phyloP scores from a whole-genome alignment of 1,140 invertebrate species.

The Drosophila nikananu region DNA sequence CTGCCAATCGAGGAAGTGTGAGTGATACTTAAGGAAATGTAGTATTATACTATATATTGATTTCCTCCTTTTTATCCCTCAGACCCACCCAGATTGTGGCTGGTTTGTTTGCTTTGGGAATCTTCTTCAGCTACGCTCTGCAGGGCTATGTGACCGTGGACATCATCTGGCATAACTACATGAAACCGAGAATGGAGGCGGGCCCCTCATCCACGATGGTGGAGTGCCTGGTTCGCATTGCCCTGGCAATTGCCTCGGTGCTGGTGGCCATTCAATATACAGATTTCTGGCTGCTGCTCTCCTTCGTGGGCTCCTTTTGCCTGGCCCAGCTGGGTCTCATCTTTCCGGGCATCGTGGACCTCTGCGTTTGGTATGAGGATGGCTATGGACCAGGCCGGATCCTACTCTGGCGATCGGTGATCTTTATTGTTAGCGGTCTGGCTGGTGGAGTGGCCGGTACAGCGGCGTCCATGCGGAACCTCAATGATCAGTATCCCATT shows the following conservation, averaged over 20 bases:
- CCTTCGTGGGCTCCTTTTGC: constrained; percentile 63
- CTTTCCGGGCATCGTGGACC: constrained; percentile 55
- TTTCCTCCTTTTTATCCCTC: neutral
- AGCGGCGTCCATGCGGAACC: neutral
- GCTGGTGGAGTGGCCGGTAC: constrained; percentile 51
- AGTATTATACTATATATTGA: neutral
- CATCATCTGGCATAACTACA: constrained; percentile 51
- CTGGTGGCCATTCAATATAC: constrained; percentile 61
- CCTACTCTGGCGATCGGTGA: constrained; percentile 30
- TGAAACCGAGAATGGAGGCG: constrained; percentile 22
- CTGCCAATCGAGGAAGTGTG: constrained; percentile 47
- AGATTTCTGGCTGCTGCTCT: constrained; percentile 51
- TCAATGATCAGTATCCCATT: constrained; percentile 9
- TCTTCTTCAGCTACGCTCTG: constrained; percentile 54
- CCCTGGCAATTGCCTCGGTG: constrained; percentile 57
- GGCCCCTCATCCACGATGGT: neutral
- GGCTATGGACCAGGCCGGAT: constrained; percentile 49
- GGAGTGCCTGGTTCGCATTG: constrained; percentile 49
- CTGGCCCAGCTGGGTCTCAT: constrained; percentile 61
- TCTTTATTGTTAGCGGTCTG: constrained; percentile 46
- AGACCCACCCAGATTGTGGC: constrained; percentile 33
- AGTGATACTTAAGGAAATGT: neutral
- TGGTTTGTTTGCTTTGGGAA: constrained; percentile 40
- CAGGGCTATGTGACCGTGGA: constrained; percentile 58
- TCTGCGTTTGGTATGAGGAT: constrained; percentile 43